phyloP scores from a whole-genome alignment of 2,797 vertebrate species.

The Ctenopoma kingsleyae region DNA sequence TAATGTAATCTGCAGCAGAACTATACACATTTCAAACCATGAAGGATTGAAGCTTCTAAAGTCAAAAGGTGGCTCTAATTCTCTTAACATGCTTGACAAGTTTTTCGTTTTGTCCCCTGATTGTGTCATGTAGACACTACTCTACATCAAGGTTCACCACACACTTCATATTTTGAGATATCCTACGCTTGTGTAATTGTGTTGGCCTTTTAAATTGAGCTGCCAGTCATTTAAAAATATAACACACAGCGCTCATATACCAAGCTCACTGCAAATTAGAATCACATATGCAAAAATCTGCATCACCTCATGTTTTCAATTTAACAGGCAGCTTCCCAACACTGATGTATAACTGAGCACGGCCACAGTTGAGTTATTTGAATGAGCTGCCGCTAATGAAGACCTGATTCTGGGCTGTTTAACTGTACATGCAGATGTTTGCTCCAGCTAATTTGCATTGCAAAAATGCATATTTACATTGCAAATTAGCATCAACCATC shows the following conservation, averaged over 20 bases:
- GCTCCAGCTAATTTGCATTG: conserved; percentile 18
- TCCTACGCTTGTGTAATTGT: not conserved
- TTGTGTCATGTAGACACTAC: not conserved
- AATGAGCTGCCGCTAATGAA: conserved; percentile 32
- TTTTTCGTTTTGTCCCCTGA: not conserved
- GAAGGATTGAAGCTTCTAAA: not conserved
- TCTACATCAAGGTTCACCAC: not conserved
- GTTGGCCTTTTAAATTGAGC: conserved; percentile 1
- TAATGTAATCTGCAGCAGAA: conserved; percentile 1
- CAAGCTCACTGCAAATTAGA: conserved; percentile 4
- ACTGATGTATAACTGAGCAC: conserved; percentile 31
- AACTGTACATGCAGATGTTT: conserved; percentile 27
- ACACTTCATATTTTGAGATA: not conserved
- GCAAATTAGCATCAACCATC: conserved; percentile 5
- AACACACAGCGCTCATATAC: conserved; percentile 11
- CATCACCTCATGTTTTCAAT: conserved; percentile 17
- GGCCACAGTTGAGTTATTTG: conserved; percentile 28
- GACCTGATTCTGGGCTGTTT: conserved; percentile 29
- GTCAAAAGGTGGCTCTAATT: not conserved
- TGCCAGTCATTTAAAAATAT: not conserved
- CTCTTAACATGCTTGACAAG: not conserved
- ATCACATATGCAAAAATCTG: conserved; percentile 6
- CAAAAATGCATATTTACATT: conserved; percentile 26
- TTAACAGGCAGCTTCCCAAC: conserved; percentile 4
- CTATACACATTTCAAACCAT: not conserved